Conservation (phyloP, 1,140 invertebrate genomes). For the Paracyclopina nana region DNA sequence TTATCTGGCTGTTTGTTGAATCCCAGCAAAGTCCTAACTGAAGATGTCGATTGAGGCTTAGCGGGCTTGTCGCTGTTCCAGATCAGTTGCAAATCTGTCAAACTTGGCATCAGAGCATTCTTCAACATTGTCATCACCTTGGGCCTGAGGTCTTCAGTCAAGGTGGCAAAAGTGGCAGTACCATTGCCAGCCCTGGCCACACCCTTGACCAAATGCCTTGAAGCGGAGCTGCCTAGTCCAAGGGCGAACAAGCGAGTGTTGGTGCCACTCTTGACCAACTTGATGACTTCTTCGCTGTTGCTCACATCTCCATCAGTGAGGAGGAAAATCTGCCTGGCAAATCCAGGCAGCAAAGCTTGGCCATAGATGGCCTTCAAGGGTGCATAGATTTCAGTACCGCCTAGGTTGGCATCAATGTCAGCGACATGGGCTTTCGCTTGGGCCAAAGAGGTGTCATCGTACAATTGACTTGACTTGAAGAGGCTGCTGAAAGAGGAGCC, state of each 20-base stretch:
- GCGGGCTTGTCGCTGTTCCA: conserved; percentile 17
- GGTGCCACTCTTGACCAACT: conserved; percentile 21
- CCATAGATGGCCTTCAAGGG: conserved; percentile 24
- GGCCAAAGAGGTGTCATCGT: conserved; percentile 19
- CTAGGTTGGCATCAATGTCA: conserved; percentile 23
- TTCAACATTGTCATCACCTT: conserved; percentile 25
- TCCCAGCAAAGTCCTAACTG: conserved; percentile 19
- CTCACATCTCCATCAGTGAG: conserved; percentile 26
- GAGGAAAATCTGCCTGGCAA: conserved; percentile 25
- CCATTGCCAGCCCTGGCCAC: conserved; percentile 25
- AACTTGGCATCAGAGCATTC: conserved; percentile 24
- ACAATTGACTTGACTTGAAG: conserved; percentile 20
- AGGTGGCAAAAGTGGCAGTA: conserved; percentile 23
- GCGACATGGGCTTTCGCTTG: neutral
- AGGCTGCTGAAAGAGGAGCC: conserved; percentile 19
- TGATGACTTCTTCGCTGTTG: conserved; percentile 23
- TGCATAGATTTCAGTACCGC: conserved; percentile 27
- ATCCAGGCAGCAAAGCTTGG: conserved; percentile 20
- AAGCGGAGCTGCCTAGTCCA: conserved; percentile 23
- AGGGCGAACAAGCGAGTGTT: conserved; percentile 23
- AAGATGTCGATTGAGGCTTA: neutral
- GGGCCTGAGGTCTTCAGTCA: conserved; percentile 22
- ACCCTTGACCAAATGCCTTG: conserved; percentile 25
- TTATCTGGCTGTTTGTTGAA: conserved; percentile 16
- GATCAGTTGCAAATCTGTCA: conserved; percentile 21